phyloP scores from a whole-genome alignment of 2,888 invertebrate species.

The Arctia plantaginis region DNA sequence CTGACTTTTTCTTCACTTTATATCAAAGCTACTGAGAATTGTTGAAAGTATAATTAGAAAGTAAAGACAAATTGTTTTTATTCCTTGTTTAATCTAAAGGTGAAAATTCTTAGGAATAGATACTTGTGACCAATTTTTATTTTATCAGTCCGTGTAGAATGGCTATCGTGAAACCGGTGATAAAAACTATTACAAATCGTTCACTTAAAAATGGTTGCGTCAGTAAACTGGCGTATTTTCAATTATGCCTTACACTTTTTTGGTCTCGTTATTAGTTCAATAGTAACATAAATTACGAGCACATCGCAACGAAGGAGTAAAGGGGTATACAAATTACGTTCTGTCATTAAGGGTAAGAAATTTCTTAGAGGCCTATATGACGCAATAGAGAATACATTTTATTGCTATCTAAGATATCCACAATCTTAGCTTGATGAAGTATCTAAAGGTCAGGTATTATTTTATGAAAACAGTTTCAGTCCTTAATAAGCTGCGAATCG shows the following conservation, averaged over 20 bases:
- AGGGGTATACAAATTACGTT: neutral
- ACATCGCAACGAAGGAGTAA: neutral
- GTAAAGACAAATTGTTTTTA: neutral
- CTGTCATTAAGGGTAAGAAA: neutral
- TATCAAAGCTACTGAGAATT: neutral
- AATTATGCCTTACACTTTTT: neutral
- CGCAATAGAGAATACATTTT: neutral
- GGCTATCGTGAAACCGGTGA: neutral
- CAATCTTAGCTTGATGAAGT: no score
- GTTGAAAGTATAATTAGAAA: neutral
- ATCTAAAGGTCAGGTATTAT: no score
- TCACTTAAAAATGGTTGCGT: neutral
- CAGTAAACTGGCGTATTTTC: neutral
- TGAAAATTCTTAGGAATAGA: neutral
- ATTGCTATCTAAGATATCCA: no score
- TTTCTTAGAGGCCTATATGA: neutral
- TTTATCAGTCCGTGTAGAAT: neutral
- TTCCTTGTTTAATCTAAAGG: neutral
- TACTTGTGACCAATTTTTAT: neutral
- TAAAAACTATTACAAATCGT: neutral
- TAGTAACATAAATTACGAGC: neutral
- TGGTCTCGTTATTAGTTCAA: neutral
- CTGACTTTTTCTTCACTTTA: neutral
- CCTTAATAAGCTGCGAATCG: no score
- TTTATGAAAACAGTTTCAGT: no score